Conservation (phyloP, 2,113 vertebrate genomes). For the Heterochromis multidens region DNA sequence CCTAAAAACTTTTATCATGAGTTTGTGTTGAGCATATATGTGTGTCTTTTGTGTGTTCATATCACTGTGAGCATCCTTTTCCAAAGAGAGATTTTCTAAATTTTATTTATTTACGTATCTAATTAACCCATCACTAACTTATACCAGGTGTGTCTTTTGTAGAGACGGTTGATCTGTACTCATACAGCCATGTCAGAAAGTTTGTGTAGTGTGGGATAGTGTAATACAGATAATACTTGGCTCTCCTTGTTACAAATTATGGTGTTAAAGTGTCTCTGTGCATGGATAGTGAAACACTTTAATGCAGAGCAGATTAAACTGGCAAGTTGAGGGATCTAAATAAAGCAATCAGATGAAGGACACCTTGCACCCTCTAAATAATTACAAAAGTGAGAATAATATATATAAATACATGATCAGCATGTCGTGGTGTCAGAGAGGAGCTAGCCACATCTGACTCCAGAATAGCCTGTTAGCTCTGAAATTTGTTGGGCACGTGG, state of each 20-base stretch:
- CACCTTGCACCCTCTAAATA: background rate
- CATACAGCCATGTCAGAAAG: background rate
- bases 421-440: background rate
- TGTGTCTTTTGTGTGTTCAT: background rate
- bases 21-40: background rate
- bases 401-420: background rate
- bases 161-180: background rate
- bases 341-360: background rate
- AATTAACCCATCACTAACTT: background rate
- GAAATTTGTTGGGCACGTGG: background rate
- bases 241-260: background rate
- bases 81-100: background rate
- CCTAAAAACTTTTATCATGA: conserved; percentile 13
- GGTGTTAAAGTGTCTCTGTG: too few species aligned
- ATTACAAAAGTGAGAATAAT: background rate
- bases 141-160: background rate
- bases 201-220: background rate
- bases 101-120: background rate
- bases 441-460: background rate
- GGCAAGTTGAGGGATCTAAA: background rate
- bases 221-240: background rate
- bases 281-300: background rate
- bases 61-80: background rate
- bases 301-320: background rate
- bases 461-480: background rate